These are phyloP conservation scores for Spizella passerina DNA, from an alignment of 2,797 vertebrate species.

Conservation along the genomic window DNA sequence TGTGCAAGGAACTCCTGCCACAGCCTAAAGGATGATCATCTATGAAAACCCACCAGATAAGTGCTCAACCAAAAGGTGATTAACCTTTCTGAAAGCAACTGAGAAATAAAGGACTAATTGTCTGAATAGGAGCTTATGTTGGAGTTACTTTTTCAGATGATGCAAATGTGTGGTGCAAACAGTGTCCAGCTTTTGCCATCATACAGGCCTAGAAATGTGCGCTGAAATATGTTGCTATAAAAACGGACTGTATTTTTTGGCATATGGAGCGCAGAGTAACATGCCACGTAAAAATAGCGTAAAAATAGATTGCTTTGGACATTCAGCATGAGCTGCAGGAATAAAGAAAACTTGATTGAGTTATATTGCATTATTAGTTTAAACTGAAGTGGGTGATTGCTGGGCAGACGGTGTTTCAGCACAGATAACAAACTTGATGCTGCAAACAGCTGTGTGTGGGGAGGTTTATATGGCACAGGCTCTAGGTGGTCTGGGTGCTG, in stretches of 20 bases:
- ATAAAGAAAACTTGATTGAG: neutral
- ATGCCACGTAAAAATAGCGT: neutral
- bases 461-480: fast-evolving
- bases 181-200: neutral
- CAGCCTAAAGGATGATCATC: neutral
- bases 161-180: neutral
- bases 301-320: neutral
- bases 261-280: neutral
- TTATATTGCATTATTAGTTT: constrained; percentile 14
- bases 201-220: neutral
- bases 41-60: neutral
- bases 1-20: neutral
- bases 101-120: neutral
- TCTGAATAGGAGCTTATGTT: neutral
- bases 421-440: neutral
- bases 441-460: neutral
- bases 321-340: neutral
- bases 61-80: fast-evolving
- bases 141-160: neutral
- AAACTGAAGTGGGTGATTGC: neutral
- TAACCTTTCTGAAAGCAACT: neutral
- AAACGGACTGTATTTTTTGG: neutral
- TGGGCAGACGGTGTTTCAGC: neutral
- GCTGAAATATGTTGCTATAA: neutral
- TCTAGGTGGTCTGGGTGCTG: neutral